Conservation (phyloP, 1,140 invertebrate genomes). For the Bombus picipes region DNA sequence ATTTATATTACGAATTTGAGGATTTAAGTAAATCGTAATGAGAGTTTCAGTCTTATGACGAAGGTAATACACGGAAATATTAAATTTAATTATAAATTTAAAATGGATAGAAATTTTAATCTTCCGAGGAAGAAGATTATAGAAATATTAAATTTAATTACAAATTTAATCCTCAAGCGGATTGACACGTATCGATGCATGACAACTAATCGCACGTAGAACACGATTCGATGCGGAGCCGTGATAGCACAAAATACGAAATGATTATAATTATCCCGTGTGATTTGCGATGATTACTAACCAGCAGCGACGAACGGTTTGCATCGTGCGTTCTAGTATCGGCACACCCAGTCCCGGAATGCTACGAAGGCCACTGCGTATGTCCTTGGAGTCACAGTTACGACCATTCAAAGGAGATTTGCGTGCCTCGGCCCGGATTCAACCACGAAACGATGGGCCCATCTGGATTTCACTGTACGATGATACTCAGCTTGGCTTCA, state of each 20-base stretch:
- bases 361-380: conserved; percentile 81
- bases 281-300: conserved; percentile 49
- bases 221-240: conserved; percentile 1
- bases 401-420: conserved; percentile 74
- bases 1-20: neutral
- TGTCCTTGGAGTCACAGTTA: conserved; percentile 82
- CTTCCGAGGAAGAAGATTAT: neutral
- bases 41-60: neutral
- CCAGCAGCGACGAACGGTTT: conserved; percentile 54
- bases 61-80: neutral
- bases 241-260: neutral
- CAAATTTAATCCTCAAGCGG: neutral
- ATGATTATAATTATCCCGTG: conserved; percentile 8
- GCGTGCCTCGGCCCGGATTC: conserved; percentile 75
- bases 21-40: too few relatives aligned
- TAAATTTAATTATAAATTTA: neutral
- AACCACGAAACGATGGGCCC: conserved; percentile 81
- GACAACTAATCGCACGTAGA: conserved; percentile 47
- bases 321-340: conserved; percentile 79
- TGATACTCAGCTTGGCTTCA: conserved; percentile 69
- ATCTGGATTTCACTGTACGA: conserved; percentile 81
- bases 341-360: conserved; percentile 80
- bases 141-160: neutral
- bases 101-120: neutral
- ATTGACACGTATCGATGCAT: neutral